Base-by-base conservation (phyloP, 2,113 vertebrate species). In the Gopherus flavomarginatus region DNA sequence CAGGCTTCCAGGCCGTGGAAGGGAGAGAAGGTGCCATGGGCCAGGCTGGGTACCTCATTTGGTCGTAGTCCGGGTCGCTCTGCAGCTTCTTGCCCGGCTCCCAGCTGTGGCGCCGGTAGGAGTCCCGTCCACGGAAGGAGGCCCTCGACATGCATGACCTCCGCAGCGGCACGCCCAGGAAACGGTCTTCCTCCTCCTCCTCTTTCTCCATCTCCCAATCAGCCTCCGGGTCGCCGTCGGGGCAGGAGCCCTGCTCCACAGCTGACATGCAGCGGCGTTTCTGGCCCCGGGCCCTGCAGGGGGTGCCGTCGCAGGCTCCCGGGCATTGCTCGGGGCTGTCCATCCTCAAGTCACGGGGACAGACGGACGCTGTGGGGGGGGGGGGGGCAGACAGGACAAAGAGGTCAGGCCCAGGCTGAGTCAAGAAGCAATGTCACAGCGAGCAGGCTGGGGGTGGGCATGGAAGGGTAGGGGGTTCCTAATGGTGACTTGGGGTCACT, bases 61-160 rank as follows among this genome's bases (percentile, higher is more conserved):
- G 95, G 17, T 26, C 31, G 12, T 97, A 97, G 69, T 94, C 49
- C 0, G 93, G 80, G 42, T 77, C 84, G 1, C 96, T 97, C 2
- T 97, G 97, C 24, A 96, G 81, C 2, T 97, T 97, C 77, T 97
- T 96, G 5, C 97, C 98, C 0, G 98, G 98, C 52, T 98, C 99
- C 99, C 98, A 99, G 87, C 99, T 99, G 79, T 99, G 99, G 85
- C 99, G 96, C 31, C 98, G 98, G 97, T 98, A 98, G 2, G 98
- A 92, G 49, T 98, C 98, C 1, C 83, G 90, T 9, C 75, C 26
- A 47, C 90, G 86, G 38, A 86, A 1, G 11, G 96, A 92, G 84
- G 92, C 21, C 3, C 97, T 85, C 81, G 95, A 88, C 14, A 93
- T 92, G 19, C 97, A 78, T 0, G 59, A 10, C 21, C 97, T 72